A percentile compares a stretch with the other conserved stretches of the same genome.
Conservation (phyloP, 2,888 invertebrate species). For the Pyrocoelia pectoralis region DNA sequence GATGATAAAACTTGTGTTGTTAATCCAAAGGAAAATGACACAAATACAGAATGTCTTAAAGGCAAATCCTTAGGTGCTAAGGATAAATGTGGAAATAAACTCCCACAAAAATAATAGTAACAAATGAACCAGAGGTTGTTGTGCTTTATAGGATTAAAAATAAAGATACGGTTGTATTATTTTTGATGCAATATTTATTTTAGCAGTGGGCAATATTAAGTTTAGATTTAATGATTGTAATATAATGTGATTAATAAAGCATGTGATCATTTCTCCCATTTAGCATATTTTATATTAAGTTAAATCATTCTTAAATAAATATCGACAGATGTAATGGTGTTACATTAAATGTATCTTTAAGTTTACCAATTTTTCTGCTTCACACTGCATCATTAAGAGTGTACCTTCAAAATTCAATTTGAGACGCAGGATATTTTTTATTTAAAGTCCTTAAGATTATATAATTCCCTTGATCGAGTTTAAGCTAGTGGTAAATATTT, state of each 20-base stretch:
- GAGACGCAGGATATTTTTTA: too few relatives aligned
- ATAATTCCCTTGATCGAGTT: too few relatives aligned
- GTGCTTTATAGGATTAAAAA: slow-evolving; percentile 20
- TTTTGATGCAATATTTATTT: slow-evolving; percentile 26
- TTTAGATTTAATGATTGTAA: slow-evolving; percentile 19
- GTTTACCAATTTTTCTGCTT: too few relatives aligned
- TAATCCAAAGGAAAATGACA: slow-evolving; percentile 4
- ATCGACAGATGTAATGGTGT: too few relatives aligned
- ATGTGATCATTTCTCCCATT: slow-evolving; percentile 19
- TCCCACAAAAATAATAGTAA: slow-evolving; percentile 23
- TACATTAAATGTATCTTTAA: too few relatives aligned
- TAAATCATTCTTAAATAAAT: too few relatives aligned
- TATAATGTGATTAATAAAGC: slow-evolving; percentile 19
- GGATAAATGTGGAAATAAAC: slow-evolving; percentile 24
- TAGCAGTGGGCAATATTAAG: slow-evolving; percentile 22
- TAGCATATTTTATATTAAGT: slow-evolving; percentile 19
- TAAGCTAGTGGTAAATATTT: too few relatives aligned
- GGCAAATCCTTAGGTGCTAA: slow-evolving; percentile 4
- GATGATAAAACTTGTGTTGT: slow-evolving; percentile 16
- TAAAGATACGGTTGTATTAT: slow-evolving; percentile 18
- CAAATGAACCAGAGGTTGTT: slow-evolving; percentile 8
- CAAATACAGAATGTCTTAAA: slow-evolving; percentile 6
- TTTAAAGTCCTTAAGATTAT: too few relatives aligned
- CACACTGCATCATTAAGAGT: too few relatives aligned
- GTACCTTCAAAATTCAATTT: too few relatives aligned